Evolutionary conservation across 2,797 vertebrate genomes (phyloP).

Genomic region (Capromys pilorides): DNA sequence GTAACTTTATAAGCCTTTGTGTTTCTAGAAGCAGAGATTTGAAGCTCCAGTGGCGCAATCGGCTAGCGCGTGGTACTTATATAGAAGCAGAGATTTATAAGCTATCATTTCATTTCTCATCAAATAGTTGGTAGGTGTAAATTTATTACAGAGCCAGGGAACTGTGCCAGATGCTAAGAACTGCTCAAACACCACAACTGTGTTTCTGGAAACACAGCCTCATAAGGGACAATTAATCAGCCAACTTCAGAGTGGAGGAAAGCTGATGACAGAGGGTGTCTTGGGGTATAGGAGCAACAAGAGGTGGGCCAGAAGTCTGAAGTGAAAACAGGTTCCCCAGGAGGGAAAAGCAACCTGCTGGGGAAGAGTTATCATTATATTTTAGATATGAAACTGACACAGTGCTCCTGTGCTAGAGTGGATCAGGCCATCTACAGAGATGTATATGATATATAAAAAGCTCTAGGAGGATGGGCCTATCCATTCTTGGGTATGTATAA

Average conservation of each 20-base stretch:
- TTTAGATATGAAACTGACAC: not conserved
- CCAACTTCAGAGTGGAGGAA: too few relatives aligned
- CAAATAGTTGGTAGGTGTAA: not conserved
- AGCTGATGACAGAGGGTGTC: not conserved
- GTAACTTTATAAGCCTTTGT: not conserved
- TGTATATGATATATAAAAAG: not conserved
- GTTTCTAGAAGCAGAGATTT: constrained; percentile 34
- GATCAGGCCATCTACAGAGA: not conserved
- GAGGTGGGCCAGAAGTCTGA: not conserved
- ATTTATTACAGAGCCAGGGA: not conserved
- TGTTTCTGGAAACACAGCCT: not conserved
- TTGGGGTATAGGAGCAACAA: not conserved
- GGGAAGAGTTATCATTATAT: not conserved
- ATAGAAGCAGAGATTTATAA: not conserved
- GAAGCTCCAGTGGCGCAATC: too few relatives aligned
- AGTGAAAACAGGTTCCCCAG: not conserved
- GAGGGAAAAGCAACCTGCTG: not conserved
- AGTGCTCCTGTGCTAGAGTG: not conserved
- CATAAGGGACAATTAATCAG: not conserved
- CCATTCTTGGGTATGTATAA: not conserved
- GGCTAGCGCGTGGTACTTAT: too few relatives aligned
- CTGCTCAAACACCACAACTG: not conserved
- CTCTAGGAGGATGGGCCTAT: too few relatives aligned
- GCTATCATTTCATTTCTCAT: not conserved
- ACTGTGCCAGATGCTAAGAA: not conserved